Conservation (phyloP, 2,113 vertebrate species). For the Chaenocephalus aceratus region DNA sequence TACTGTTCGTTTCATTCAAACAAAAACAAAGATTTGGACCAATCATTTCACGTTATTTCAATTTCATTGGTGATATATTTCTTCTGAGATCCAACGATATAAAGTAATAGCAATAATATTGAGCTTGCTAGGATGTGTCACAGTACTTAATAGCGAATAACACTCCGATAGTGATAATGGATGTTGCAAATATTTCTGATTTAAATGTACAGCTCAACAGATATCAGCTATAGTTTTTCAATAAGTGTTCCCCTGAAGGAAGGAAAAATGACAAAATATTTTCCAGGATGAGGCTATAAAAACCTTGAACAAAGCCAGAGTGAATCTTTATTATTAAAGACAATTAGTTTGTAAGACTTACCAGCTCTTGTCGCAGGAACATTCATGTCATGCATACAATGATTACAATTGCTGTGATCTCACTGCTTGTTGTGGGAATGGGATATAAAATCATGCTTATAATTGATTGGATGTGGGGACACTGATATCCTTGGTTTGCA, state of each 20-base stretch:
- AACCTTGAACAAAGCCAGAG: neutral
- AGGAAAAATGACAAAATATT: neutral
- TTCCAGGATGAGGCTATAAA: neutral
- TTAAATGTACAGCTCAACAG: neutral
- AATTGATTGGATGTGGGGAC: neutral
- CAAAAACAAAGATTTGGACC: neutral
- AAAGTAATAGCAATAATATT: neutral
- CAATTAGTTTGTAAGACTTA: neutral
- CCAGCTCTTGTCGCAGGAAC: neutral
- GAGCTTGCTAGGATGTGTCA: neutral
- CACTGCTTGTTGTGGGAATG: neutral
- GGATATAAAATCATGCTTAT: neutral
- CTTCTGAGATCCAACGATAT: constrained; percentile 1
- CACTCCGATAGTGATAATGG: neutral
- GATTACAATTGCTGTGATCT: neutral
- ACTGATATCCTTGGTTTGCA: neutral
- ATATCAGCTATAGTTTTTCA: neutral
- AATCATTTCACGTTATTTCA: neutral
- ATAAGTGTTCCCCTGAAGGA: neutral
- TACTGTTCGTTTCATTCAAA: neutral
- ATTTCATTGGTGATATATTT: constrained; percentile 15
- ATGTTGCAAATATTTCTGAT: constrained; percentile 19
- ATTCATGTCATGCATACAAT: neutral
- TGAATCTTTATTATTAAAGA: constrained; percentile 12
- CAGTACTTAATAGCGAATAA: neutral